Base-by-base conservation (phyloP, 2,797 vertebrate species). In the Sebastes steindachneri region DNA sequence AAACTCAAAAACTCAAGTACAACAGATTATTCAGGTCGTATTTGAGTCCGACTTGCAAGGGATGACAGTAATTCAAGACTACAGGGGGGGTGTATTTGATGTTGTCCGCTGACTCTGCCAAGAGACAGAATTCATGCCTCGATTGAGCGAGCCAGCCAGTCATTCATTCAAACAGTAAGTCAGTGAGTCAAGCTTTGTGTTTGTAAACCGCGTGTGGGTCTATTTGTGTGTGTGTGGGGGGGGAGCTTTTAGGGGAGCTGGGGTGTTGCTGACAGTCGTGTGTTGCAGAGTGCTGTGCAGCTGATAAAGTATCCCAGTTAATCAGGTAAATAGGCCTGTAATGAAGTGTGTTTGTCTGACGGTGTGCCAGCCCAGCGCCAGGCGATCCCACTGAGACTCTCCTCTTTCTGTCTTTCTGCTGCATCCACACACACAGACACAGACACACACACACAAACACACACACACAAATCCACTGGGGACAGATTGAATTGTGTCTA, bases 401-500 rank as follows among this genome's bases (percentile, higher is more conserved):
- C 91, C 67, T 59, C 84, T 93, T 93, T 92, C 93, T 83, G 69
- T 79, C 74, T 88, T 37, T 73, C 71, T 60, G 68, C 90, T 71
- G 70, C 80, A 76, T 73, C 26, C 19, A 35, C 65, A 73, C 67
- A 70, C 67, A 75, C 67, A 15, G 25, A 77, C 64, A 75, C 68
- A 15, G 82, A 71, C 35, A 19, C 10, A 29, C 15, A 62, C 28
- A 57, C 72, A 77, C 17, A 71, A 19, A 19, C 19, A 35, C 21
- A 33, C 19, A 62, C 21, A 62, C 28, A 57, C 73, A 77, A 86
- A 85, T 83, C 81, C 90, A 82, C 85, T 84, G 77, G 89, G 93
- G 91, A 94, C 93, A 90, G 93, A 94, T 93, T 94, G 91, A 86
- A 90, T 94, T 93, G 85, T 94, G 87, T 93, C 92, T 95, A 93